A percentile compares a stretch with the other conserved stretches of the same genome.
Conservation (phyloP, 1,140 invertebrate species). For the Euwallacea fornicatus region DNA sequence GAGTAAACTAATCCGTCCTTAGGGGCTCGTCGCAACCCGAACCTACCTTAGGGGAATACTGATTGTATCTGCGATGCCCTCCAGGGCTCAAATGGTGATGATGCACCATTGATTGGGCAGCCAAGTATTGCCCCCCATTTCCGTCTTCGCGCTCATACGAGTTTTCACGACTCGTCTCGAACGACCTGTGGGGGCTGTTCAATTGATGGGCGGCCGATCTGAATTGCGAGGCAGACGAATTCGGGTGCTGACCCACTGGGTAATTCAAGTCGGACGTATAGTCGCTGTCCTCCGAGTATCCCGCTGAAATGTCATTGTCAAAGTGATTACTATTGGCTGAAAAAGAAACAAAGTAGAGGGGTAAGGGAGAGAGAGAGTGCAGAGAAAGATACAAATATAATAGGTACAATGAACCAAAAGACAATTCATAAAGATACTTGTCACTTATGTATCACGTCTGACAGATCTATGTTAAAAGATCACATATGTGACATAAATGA, state of each 20-base stretch:
- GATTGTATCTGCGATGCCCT: slow-evolving; percentile 40
- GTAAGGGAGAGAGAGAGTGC: slow-evolving; percentile 21
- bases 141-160: slow-evolving; percentile 79
- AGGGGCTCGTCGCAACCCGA: too few relatives aligned
- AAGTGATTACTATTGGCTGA: slow-evolving; percentile 54
- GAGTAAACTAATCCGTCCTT: too few relatives aligned
- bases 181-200: slow-evolving; percentile 74
- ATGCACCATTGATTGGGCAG: slow-evolving; percentile 37
- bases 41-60: slow-evolving; percentile 30
- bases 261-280: slow-evolving; percentile 97
- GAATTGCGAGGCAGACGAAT: slow-evolving; percentile 85
- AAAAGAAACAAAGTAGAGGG: slow-evolving; percentile 43
- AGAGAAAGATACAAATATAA: too few relatives aligned
- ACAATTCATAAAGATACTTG: too few relatives aligned
- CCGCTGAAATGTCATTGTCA: slow-evolving; percentile 69
- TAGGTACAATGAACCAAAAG: too few relatives aligned
- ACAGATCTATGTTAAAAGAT: background rate
- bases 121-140: slow-evolving; percentile 45
- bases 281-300: slow-evolving; percentile 95
- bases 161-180: slow-evolving; percentile 80
- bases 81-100: slow-evolving; percentile 51
- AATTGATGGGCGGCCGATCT: slow-evolving; percentile 74
- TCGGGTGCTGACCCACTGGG: slow-evolving; percentile 84
- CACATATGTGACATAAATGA: too few relatives aligned
- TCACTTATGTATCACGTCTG: background rate